Base-by-base conservation (phyloP, 2,888 invertebrate species). In the Melinaea marsaeus region DNA sequence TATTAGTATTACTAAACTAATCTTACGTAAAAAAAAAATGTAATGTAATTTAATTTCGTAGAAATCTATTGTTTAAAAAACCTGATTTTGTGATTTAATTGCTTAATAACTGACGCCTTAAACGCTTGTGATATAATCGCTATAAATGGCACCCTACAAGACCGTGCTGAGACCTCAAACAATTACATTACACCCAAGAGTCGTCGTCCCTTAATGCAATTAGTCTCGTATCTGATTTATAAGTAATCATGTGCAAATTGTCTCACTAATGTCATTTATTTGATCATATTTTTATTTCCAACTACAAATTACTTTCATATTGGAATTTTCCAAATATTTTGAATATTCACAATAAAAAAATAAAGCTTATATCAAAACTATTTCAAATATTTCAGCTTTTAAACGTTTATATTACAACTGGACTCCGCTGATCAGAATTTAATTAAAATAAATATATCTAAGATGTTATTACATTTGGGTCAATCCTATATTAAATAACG, bases 171-270 rank as follows among this genome's bases (percentile, higher is more conserved):
- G 77, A 76, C 80, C 80, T 74, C 79, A 78, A 80, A 78, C 77
- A 81, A 82, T 81, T 81, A 78, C 74, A 79, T 80, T 78, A 81
- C 74, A 74, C 69, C 74, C 9, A 77, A 76, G 72, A 73, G 74
- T 73, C 75, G 78, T 76, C 75, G 69, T 63, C 69, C 66, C 72
- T 67, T 79, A 79, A 82, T 71, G 69, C 74, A 81, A 79, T 82
- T 78, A 81, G 70, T 67, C 71, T 71, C 62, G 70, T 65, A 71
- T 64, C 69, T 72, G 73, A 79, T 76, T 80, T 78, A 76, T 78
- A 76, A 75, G 72, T 74, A 72, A 75, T 73, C 72, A 71, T 69
- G 69, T 72, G 60, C 63, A 59, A 68, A 64, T 64, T 3, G 3
- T 42, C 9, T 7, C 3, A 2, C 42, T 9, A 37, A 9, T 42